Evolutionary conservation across 2,113 vertebrate species (phyloP), one percentile per base, ranked within the genome.

Genomic region (Sander lucioperca): DNA sequence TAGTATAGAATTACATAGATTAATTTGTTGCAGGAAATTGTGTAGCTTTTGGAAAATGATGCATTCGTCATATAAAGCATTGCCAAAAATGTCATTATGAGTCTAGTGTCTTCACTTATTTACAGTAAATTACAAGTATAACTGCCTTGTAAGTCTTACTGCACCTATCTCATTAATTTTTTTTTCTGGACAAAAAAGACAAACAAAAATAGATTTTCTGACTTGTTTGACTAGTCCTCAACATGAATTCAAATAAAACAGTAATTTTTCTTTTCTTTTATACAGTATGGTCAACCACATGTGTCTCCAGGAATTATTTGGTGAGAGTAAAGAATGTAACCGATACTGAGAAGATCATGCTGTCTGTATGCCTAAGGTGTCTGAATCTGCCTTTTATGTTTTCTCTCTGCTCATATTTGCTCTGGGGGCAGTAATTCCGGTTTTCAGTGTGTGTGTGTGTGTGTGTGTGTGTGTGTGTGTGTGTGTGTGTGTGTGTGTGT

Each of bases 291-390:
- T 59, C 2, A 51, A 51, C 18, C 36, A 15, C 3, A 4, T 57
- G n/a, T 71, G 13, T 50, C 23, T 30, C 0, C 5, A 18, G 64
- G 23, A 62, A 39, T 11, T 84, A 66, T 83, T 76, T 81, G 70
- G 66, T 67, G 65, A 64, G 43, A 67, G 56, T 54, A 43, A 30
- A 69, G 47, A 64, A 30, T 71, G 50, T 11, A 75, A 91, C 80
- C 85, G 90, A 92, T 90, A 91, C 91, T 83, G 62, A 76, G 81
- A 84, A 12, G 76, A 82, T 79, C 64, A 30, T 1, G 1, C 21
- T 72, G 72, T 91, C 63, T 94, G 88, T 93, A 39, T 94, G 83
- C 92, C 86, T 5, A 94, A 82, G 93, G 93, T 83, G 91, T 90
- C 66, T 45, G 54, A 63, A 70, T 45, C 1, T 1, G 14, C 25